Percentiles rank a stretch among this genome's conserved stretches.
phyloP scores from a whole-genome alignment of 2,797 vertebrate species.

The Mareca strepera region DNA sequence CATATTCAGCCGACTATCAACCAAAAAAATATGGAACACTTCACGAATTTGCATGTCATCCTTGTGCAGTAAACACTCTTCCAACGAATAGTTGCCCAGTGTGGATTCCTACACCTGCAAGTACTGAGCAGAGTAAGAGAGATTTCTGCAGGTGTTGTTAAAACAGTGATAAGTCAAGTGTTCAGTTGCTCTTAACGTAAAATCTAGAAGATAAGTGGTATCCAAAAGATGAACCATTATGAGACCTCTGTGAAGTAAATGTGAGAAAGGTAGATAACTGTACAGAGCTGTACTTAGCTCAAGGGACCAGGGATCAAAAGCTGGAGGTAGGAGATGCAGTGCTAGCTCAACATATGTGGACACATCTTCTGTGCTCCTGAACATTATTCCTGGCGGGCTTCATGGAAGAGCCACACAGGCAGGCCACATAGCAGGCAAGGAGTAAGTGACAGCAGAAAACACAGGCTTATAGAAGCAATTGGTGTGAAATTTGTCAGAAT shows the following conservation, averaged over 20 bases:
- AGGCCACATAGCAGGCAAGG: background rate
- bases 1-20: no score
- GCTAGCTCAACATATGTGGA: fast-evolving
- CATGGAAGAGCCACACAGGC: background rate
- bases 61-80: background rate
- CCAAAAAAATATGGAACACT: no score
- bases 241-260: background rate
- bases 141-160: background rate
- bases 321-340: fast-evolving
- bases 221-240: background rate
- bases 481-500: background rate
- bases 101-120: background rate
- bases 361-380: background rate
- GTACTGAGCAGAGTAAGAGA: background rate
- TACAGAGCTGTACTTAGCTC: background rate
- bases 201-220: background rate
- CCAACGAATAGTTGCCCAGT: background rate
- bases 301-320: background rate
- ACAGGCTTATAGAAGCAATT: background rate
- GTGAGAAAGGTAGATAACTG: background rate
- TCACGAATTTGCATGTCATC: no score
- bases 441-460: background rate
- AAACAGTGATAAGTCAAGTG: background rate
- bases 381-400: background rate
- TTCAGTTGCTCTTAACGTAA: background rate